Conservation (phyloP, 2,888 invertebrate genomes). For the Lasioglossum marginatum region DNA sequence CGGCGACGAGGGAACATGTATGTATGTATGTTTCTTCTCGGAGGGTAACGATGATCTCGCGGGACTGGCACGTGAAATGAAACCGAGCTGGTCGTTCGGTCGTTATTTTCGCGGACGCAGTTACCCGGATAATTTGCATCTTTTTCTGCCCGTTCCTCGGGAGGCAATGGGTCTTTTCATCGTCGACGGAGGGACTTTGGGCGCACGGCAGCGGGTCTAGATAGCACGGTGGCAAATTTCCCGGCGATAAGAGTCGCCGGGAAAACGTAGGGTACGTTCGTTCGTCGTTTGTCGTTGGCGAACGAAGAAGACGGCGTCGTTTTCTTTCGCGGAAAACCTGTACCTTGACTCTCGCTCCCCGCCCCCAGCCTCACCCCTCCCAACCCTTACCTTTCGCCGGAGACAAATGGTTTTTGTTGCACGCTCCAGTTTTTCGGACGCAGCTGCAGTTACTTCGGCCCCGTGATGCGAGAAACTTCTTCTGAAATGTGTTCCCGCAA, state of each 20-base stretch:
- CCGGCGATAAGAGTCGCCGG: constrained; percentile 49
- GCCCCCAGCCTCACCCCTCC: background rate
- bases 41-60: constrained; percentile 15
- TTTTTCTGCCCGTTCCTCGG: constrained; percentile 42
- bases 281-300: constrained; percentile 39
- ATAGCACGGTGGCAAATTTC: constrained; percentile 53
- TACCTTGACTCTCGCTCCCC: constrained; percentile 18
- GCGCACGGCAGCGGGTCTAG: background rate
- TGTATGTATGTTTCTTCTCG: constrained; percentile 4
- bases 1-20: background rate
- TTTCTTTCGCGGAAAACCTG: constrained; percentile 29
- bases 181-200: constrained; percentile 31
- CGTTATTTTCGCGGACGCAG: constrained; percentile 51
- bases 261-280: constrained; percentile 7
- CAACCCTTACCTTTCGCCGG: constrained; percentile 14
- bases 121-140: constrained; percentile 57
- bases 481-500: constrained; percentile 15
- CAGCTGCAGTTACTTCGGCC: background rate
- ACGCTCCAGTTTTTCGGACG: constrained; percentile 36
- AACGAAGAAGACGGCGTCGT: constrained; percentile 38
- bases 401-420: constrained; percentile 54
- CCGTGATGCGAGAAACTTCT: background rate
- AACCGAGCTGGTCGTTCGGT: constrained; percentile 46
- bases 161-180: constrained; percentile 28
- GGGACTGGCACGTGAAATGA: constrained; percentile 26